Conservation (phyloP, 2,888 invertebrate genomes). For the Meteorus colon region DNA sequence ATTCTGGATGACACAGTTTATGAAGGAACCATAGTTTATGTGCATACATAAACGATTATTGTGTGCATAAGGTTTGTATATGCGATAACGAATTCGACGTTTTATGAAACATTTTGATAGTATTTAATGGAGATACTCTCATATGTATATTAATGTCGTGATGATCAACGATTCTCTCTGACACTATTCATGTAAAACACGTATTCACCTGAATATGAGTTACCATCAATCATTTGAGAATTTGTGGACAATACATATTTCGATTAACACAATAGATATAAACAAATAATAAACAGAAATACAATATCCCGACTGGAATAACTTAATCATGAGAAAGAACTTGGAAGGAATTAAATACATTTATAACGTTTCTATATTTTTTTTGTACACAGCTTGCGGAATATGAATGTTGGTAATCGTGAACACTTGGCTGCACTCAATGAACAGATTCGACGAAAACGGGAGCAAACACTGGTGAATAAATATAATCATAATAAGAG, state of each 20-base stretch:
- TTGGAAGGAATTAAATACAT: background rate
- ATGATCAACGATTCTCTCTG: conserved; percentile 47
- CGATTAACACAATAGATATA: background rate
- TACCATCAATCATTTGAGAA: conserved; percentile 4
- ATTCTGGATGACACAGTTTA: conserved; percentile 52
- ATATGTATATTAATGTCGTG: conserved; percentile 53
- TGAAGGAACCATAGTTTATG: conserved; percentile 55
- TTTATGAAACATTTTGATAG: conserved; percentile 67
- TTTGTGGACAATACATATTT: conserved; percentile 1
- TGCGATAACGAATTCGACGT: conserved; percentile 50
- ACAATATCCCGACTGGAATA: background rate
- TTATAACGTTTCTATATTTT: conserved; percentile 27
- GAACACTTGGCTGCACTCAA: conserved; percentile 62
- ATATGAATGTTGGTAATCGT: conserved; percentile 56
- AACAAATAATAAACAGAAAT: background rate
- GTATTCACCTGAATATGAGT: background rate
- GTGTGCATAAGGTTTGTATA: conserved; percentile 41
- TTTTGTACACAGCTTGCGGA: conserved; percentile 56
- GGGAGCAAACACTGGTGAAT: conserved; percentile 62
- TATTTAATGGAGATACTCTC: conserved; percentile 64
- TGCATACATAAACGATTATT: conserved; percentile 54
- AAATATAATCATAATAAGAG: conserved; percentile 16
- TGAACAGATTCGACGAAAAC: conserved; percentile 65
- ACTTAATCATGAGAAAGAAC: background rate
- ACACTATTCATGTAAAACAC: conserved; percentile 43